Base-by-base conservation (phyloP, 2,797 vertebrate species). In the Avahi laniger region DNA sequence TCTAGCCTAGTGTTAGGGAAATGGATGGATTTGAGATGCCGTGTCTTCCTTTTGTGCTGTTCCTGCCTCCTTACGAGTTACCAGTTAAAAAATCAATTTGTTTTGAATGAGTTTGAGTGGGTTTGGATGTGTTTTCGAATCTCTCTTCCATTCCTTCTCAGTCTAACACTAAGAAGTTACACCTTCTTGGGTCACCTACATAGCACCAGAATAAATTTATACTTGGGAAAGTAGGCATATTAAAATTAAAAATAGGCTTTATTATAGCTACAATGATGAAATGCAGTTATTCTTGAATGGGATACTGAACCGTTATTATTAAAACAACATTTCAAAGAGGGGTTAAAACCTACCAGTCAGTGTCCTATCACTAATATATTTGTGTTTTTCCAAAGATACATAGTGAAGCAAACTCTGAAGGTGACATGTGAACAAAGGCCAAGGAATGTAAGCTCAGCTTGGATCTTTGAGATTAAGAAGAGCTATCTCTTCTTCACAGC, bases 401-500 rank as follows among this genome's bases (percentile, higher is more conserved):
- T 78, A n/a, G 69, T 79, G 83, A 95, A 89, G 35, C 33, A 13
- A 93, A 12, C 26, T 57, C 17, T 96, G 69, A 79, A 98, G 59
- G 96, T 95, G 46, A 96, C 17, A 20, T 46, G 30, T 43, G 30
- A 88, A 93, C 95, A 96, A 79, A 83, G 92, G n/a, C 13, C 35
- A 79, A 13, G 13, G 38, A 15, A 0, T 90, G 14, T 81, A 95
- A 95, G 57, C 89, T 86, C 35, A 35, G 91, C 52, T n/a, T 54
- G 61, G 95, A 97, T 98, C 80, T 79, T 93, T 59, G 50, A 89
- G 95, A 97, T 93, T 95, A 96, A 54, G 92, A 79, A 98, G 89
- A 97, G 78, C 93, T 94, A 97, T 95, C 89, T 94, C 76, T 63
- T 95, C 81, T 83, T 95, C 97, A 97, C 52, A 97, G 93, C 48